Base-by-base conservation (phyloP, 2,797 vertebrate genomes). In the Anguilla pacifica region DNA sequence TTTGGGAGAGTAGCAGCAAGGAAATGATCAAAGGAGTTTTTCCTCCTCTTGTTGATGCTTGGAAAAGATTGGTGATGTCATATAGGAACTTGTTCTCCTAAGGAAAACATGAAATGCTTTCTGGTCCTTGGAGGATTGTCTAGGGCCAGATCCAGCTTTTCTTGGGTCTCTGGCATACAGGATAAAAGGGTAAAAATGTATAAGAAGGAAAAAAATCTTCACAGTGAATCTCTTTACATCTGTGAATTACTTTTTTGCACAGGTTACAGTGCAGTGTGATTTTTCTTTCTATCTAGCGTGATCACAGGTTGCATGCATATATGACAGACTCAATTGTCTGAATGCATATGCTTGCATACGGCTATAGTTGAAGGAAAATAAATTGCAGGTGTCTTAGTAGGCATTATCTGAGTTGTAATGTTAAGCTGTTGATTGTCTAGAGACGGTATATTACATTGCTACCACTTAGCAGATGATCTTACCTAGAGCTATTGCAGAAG, bases 1-100 rank as follows among this genome's bases (percentile, higher is more conserved):
- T 46, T 3, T 87, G 79, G 79, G 86, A 84, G 72, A 83, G 31
- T 84, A 53, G 81, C 43, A 51, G 46, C 28, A 49, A 49, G 61
- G 11, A 13, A 59, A 83, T 49, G 43, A 11, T 15, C 13, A 46
- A 17, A 11, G 77, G 85, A 72, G 39, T 15, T 82, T 55, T 61
- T 55, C 35, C 31, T 51, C 19, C 28, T 5, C 64, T 57, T 57
- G 55, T 13, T 57, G 15, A 57, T 57, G 55, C 55, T 57, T 57
- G 55, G 15, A 11, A 1, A n/a, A 72, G 67, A 28, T 72, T 79
- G 39, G 43, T 51, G 59, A 51, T 64, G 79, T 22, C 57, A 81
- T 59, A 19, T 59, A 13, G 35, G 31, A 19, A 43, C 39, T 22
- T 82, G 22, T 81, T 70, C 81, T 70, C 61, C 28, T 22, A 81